Percentiles rank a stretch among this genome's conserved stretches.
phyloP scores from a whole-genome alignment of 2,797 vertebrate species.

The Mus minutoides region DNA sequence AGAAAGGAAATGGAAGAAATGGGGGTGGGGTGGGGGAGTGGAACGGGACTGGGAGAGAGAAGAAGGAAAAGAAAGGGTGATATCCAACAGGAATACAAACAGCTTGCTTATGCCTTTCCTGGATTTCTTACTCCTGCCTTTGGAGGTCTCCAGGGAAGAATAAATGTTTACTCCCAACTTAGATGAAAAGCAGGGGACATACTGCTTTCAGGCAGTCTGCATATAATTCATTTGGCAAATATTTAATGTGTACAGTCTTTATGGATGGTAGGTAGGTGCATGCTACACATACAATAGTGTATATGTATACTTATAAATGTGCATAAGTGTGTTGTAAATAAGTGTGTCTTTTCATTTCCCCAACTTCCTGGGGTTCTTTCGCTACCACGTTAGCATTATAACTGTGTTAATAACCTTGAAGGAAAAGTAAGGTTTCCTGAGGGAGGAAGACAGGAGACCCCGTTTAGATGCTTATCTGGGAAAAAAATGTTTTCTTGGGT shows the following conservation, averaged over 20 bases:
- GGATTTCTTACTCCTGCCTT: conserved; percentile 2
- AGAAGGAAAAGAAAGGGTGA: neutral
- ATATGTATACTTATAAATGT: neutral
- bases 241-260: neutral
- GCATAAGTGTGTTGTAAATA: neutral
- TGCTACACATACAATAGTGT: neutral
- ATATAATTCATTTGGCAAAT: neutral
- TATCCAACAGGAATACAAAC: neutral
- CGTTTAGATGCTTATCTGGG: neutral
- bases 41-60: accelerated
- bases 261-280: neutral
- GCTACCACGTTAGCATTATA: neutral
- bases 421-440: neutral
- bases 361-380: neutral
- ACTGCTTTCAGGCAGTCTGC: neutral
- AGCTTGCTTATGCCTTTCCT: neutral
- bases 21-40: neutral
- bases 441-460: neutral
- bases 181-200: neutral
- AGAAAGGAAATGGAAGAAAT: neutral
- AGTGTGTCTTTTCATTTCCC: too few relatives aligned
- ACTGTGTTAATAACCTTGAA: neutral
- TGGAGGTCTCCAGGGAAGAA: conserved; percentile 29
- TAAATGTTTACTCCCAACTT: conserved; percentile 35
- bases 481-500: neutral